Evolutionary conservation across 2,888 invertebrate species (phyloP), one percentile per base, ranked within the genome.

Genomic region (Lacanobia wlatinum): DNA sequence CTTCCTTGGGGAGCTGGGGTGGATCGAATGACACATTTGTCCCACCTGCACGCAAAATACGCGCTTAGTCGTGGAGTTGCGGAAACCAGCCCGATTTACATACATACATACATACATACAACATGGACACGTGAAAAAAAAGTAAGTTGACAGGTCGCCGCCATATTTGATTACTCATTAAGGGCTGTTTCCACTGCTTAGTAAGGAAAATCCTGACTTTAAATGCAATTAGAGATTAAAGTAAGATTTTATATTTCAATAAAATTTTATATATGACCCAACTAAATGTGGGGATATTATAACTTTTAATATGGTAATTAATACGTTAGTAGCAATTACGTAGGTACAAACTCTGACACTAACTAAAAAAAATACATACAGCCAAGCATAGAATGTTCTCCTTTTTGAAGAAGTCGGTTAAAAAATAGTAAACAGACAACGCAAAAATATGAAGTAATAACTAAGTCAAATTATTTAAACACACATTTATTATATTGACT

Each of bases 161-260:
- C 78, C 72, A 73, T 77, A 52, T 81, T 76, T 59, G 58, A 76
- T 66, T 68, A 71, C 55, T n/a, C 23, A 71, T 40, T 64, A 80
- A 40, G 53, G 68, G 50, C 60, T 48, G 14, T 76, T 80, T 80
- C 14, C 56, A 46, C 55, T 48, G 40, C 53, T 16, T 43, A 9
- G 3, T 46, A 16, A 10, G 55, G 12, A 56, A 28, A 50, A 52
- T 28, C 28, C 55, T 46, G 50, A 59, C 34, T 59, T 70, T 55
- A 65, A 65, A 61, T 46, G 10, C 53, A 48, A 50, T 53, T 23
- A 63, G n/a, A 53, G 7, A 23, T 14, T 23, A 21, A 58, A 61
- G 46, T 40, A 28, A 38, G 16, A 52, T 48, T 55, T 63, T 63
- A 46, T 50, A 14, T 52, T 34, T 59, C n/a, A 55, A 56, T 52